phyloP scores from a whole-genome alignment of 2,797 vertebrate genomes.

The Oryzias dopingdopingensis region DNA sequence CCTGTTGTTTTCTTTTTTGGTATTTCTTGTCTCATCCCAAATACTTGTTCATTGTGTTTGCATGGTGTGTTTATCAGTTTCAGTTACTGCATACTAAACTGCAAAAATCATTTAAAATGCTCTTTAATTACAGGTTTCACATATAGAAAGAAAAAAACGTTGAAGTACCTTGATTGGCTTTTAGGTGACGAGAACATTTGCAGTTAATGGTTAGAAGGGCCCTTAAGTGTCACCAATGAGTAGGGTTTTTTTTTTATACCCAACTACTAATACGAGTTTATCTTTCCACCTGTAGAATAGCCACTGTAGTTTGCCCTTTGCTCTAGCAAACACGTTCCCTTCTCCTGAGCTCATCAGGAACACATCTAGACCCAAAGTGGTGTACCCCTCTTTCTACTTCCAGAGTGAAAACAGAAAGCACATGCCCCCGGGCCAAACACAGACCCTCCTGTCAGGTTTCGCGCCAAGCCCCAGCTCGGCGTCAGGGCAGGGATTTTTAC shows the following conservation, averaged over 20 bases:
- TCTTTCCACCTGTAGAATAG: constrained; percentile 56
- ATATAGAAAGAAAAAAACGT: background rate
- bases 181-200: background rate
- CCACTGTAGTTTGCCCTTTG: constrained; percentile 50
- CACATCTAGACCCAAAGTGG: constrained; percentile 84
- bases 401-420: constrained; percentile 94
- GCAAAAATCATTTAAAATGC: no score
- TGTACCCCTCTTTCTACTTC: constrained; percentile 97
- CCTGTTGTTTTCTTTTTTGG: background rate
- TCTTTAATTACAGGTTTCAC: no score
- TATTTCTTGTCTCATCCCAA: constrained; percentile 19
- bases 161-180: background rate
- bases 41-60: constrained; percentile 45
- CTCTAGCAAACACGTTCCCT: constrained; percentile 62
- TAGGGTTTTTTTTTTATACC: no score
- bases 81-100: constrained; percentile 17
- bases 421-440: constrained; percentile 43
- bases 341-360: constrained; percentile 53
- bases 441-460: constrained; percentile 50
- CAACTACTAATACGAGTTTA: constrained; percentile 38
- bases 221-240: background rate
- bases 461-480: constrained; percentile 50
- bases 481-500: constrained; percentile 43
- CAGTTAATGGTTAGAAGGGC: background rate
- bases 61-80: constrained; percentile 27